phyloP scores from a whole-genome alignment of 2,113 vertebrate species.

The Ceyx melanurus region DNA sequence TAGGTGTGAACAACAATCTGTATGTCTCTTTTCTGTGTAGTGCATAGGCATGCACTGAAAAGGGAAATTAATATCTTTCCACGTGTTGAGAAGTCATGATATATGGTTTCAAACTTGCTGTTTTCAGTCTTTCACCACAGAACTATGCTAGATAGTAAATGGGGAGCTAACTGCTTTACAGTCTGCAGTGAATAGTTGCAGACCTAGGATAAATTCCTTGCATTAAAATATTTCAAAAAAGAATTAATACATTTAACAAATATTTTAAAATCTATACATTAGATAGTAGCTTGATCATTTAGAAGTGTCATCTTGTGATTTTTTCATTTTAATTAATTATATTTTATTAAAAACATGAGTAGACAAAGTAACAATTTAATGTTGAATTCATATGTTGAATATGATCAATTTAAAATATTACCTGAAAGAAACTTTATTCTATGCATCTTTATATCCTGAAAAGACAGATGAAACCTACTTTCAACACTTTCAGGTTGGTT shows the following conservation, averaged over 20 bases:
- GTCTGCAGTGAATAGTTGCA: neutral
- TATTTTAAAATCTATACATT: neutral
- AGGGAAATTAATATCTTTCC: neutral
- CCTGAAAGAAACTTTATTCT: neutral
- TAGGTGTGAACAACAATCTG: neutral
- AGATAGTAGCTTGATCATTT: neutral
- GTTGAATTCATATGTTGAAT: neutral
- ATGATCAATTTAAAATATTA: neutral
- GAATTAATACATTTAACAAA: too few relatives aligned
- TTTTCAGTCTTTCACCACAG: neutral
- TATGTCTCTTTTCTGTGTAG: neutral
- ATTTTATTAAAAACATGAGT: neutral
- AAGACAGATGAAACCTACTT: neutral
- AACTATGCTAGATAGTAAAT: neutral
- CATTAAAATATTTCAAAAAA: neutral
- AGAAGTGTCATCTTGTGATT: neutral
- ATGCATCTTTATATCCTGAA: neutral
- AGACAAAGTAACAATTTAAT: neutral
- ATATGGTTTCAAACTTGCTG: neutral
- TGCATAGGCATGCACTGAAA: neutral
- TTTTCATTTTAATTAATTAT: too few relatives aligned
- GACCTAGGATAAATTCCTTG: neutral
- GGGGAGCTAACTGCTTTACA: neutral
- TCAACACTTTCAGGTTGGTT: neutral
- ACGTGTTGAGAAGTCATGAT: neutral